Evolutionary conservation across 2,888 invertebrate species (phyloP), one percentile per base, ranked within the genome.

Genomic region (Dicyrtomina minuta): DNA sequence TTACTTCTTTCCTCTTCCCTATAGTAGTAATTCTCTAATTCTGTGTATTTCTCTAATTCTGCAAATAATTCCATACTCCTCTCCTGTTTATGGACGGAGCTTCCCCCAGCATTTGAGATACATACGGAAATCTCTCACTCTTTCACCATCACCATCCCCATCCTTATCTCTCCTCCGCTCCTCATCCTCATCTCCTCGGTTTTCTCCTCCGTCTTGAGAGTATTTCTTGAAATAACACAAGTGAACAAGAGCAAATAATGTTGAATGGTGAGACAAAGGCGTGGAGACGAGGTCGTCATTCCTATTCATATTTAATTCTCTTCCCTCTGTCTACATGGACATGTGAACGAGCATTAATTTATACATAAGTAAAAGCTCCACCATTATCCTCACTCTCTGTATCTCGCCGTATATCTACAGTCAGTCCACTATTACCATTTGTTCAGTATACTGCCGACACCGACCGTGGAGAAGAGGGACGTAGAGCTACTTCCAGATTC

Each of bases 311-410:
- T 51, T 51, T 51, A 51, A 51, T 51, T 51, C 51, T 51, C 51
- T 20, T 51, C 51, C 51, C 12, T 51, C 2, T 51, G 51, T 51
- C 51, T 51, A 51, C 51, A 51, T 20, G 51, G 51, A 51, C 51
- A 51, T 51, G 51, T 51, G 51, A 51, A 51, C 51, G 51, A 51
- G 51, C 20, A 51, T 51, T 51, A 51, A 51, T 51, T 51, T 51
- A 17, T 33, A 33, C 33, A 33, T 51, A 22, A 51, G 46, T 22
- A 51, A 22, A 17, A 15, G 51, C 17, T 20, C 51, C 17, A 22
- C 46, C 13, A 46, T 3, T 17, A 17, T 17, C 15, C n/a, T n/a
- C n/a, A n/a, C n/a, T n/a, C n/a, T n/a, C n/a, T n/a, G n/a, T n/a
- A n/a, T n/a, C n/a, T n/a, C n/a, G n/a, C n/a, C 46, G 17, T 17